Percentiles rank a stretch among this genome's conserved stretches.
phyloP scores from a whole-genome alignment of 2,797 vertebrate genomes.

The Semotilus atromaculatus region DNA sequence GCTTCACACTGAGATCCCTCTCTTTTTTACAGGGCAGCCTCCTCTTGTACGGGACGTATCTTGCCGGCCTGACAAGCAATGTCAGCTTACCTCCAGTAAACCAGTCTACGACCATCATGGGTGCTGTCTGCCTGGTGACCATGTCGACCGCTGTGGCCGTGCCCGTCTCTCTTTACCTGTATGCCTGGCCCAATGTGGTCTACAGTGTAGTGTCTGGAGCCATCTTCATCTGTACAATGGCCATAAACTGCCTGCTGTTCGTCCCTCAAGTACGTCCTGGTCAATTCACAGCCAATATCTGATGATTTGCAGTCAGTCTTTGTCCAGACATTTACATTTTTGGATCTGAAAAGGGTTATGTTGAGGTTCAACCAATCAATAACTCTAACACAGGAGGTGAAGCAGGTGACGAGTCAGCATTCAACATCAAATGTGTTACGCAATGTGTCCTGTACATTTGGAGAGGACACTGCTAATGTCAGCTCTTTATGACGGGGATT shows the following conservation, averaged over 20 bases:
- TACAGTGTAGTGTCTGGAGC: conserved; percentile 89
- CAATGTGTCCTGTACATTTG: conserved; percentile 2
- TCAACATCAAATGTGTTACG: not conserved
- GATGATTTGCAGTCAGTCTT: not conserved
- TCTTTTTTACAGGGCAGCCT: conserved; percentile 80
- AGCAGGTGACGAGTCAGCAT: conserved; percentile 28
- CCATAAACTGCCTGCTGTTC: conserved; percentile 93
- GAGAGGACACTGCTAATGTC: conserved; percentile 24
- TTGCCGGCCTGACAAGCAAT: conserved; percentile 91
- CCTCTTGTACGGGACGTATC: conserved; percentile 89
- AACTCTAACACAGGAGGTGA: conserved; percentile 7
- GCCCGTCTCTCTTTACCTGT: conserved; percentile 84
- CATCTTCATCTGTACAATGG: conserved; percentile 91
- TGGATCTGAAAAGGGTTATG: not conserved
- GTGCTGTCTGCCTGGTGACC: conserved; percentile 84
- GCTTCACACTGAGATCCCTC: not conserved
- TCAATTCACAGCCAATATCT: not conserved
- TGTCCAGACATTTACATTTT: not conserved
- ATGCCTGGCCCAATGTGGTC: conserved; percentile 89
- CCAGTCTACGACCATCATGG: conserved; percentile 93
- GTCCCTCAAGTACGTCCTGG: conserved; percentile 86
- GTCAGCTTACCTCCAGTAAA: conserved; percentile 96
- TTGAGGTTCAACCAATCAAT: conserved; percentile 25
- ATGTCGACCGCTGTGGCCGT: conserved; percentile 79
- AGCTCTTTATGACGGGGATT: conserved; percentile 26